phyloP scores from a whole-genome alignment of 92 coral and sea anemone species.

The Hydrozoanthus gracilis region DNA sequence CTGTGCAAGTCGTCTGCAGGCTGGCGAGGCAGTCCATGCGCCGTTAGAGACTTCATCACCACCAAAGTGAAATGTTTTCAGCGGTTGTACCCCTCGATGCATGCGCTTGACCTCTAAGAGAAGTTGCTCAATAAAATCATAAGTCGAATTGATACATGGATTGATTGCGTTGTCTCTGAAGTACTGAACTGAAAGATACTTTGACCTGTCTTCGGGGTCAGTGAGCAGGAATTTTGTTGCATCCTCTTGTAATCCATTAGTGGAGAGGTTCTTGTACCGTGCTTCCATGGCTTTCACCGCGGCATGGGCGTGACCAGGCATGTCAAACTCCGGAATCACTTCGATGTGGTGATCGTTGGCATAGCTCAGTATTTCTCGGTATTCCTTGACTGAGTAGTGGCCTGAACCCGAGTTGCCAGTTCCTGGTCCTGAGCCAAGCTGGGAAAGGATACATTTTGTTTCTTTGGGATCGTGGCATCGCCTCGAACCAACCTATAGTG shows the following conservation, averaged over 20 bases:
- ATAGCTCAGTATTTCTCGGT: slow-evolving; percentile 66
- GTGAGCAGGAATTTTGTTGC: slow-evolving; percentile 65
- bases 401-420: slow-evolving; percentile 78
- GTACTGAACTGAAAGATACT: slow-evolving; percentile 74
- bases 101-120: slow-evolving; percentile 54
- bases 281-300: slow-evolving; percentile 77
- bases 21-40: slow-evolving; percentile 84
- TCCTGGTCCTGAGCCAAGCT: slow-evolving; percentile 85
- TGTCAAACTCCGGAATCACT: slow-evolving; percentile 85
- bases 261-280: slow-evolving; percentile 53
- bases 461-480: slow-evolving; percentile 83
- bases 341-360: slow-evolving; percentile 65
- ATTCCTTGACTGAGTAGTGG: slow-evolving; percentile 64
- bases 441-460: slow-evolving; percentile 71
- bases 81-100: slow-evolving; percentile 72
- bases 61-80: slow-evolving; percentile 79
- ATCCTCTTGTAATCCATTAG: slow-evolving; percentile 33
- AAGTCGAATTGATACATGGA: slow-evolving; percentile 79
- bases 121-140: slow-evolving; percentile 61
- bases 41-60: slow-evolving; percentile 92
- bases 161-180: slow-evolving; percentile 78
- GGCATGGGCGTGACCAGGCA: slow-evolving; percentile 93
- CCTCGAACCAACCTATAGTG: slow-evolving; percentile 63
- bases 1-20: slow-evolving; percentile 59
- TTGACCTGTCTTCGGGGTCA: slow-evolving; percentile 67